Evolutionary conservation across 2,797 vertebrate species (phyloP), one percentile per base, ranked within the genome.

Genomic region (Gallinago solitaria): DNA sequence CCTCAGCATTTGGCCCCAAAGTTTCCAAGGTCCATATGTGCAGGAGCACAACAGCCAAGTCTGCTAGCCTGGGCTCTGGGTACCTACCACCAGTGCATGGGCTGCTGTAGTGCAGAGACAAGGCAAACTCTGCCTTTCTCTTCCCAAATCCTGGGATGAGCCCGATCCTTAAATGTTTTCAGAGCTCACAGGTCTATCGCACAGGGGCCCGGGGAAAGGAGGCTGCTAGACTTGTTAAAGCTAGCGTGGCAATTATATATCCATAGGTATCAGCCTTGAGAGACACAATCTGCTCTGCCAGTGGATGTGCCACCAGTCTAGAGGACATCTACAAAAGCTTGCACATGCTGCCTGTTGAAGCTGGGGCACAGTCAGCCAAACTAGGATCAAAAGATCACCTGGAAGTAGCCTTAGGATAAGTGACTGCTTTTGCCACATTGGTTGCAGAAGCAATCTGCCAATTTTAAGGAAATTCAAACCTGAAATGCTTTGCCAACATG

Each of bases 41-140:
- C 69, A 69, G 70, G n/a, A 56, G 17, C 47, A 48, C 8, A 5
- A 5, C 12, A 63, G 47, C 24, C 6, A 82, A 45, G 14, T 17
- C 54, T 71, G 25, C 23, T 75, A 50, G 20, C 43, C 33, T 35
- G 13, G 15, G 8, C 41, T 77, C 28, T 50, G 33, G 39, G 6
- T n/a, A 7, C 9, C 2, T 2, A n/a, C 56, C 60, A 70, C 9
- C 67, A 20, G 12, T 3, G 4, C 7, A 6, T 5, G 4, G 53
- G 37, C 67, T 27, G 5, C 43, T 68, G 32, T 59, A 50, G 64
- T 54, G 53, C 45, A n/a, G 47, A 89, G 20, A 47, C 16, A 45
- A 78, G 45, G 41, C 33, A 69, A 96, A 83, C 11, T 60, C 48
- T 60, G 18, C 24, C 50, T 79, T 90, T 87, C 24, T 76, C 18